A percentile compares a stretch with the other conserved stretches of the same genome.
These are phyloP conservation scores for Spermophilus dauricus DNA, from an alignment of 2,113 vertebrate species.

Conservation along the genomic window DNA sequence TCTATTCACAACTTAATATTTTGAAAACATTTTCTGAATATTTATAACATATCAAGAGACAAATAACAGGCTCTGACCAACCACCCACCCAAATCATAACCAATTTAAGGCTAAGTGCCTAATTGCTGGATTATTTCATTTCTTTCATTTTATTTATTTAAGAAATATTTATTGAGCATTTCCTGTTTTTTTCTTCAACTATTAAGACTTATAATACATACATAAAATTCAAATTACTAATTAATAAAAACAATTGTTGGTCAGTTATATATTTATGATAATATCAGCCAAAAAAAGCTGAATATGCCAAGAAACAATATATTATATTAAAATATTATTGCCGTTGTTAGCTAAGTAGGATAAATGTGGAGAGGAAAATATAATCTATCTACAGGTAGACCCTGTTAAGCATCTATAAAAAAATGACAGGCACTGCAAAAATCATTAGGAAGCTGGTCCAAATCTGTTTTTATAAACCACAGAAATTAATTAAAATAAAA, in stretches of 20 bases:
- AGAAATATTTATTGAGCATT: constrained; percentile 21
- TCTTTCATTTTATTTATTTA: constrained; percentile 53
- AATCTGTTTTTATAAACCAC: not conserved
- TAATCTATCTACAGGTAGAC: not conserved
- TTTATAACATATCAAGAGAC: not conserved
- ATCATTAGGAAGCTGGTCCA: not conserved
- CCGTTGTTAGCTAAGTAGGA: not conserved
- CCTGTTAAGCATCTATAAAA: not conserved
- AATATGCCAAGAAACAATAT: not conserved
- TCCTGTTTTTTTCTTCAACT: constrained; percentile 19
- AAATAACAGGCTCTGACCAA: not conserved
- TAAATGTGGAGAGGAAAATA: not conserved
- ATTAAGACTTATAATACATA: not conserved
- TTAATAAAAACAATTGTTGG: constrained; percentile 23
- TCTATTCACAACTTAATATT: not conserved
- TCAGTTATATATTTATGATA: not conserved
- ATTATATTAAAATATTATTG: constrained; percentile 20
- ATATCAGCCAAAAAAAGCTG: not conserved
- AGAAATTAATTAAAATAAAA: constrained; percentile 36
- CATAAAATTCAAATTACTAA: not conserved
- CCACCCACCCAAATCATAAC: not conserved
- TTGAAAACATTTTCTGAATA: not conserved
- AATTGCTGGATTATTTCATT: not conserved
- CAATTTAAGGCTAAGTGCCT: not conserved
- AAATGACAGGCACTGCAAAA: not conserved